Conservation (phyloP, 2,113 vertebrate species). For the Philantomba maxwellii region DNA sequence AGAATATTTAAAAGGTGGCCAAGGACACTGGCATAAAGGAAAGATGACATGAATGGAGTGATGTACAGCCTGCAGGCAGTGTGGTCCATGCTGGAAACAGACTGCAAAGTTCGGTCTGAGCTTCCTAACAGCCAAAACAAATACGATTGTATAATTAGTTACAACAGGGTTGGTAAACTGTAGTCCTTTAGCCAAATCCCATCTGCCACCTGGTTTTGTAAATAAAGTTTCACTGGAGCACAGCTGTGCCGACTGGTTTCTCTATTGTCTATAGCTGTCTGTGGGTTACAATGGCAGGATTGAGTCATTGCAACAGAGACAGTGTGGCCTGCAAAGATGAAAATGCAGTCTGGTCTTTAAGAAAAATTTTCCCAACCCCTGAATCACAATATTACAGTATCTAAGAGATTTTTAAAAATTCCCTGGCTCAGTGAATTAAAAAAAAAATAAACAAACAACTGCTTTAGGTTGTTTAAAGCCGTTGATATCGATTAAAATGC, state of each 20-base stretch:
- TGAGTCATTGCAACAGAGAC: background rate
- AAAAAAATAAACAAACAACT: background rate
- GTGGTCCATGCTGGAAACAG: background rate
- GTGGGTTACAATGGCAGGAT: too few relatives aligned
- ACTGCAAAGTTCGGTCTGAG: background rate
- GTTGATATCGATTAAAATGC: background rate
- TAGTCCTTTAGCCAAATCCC: background rate
- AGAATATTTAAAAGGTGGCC: background rate
- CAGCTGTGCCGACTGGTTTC: background rate
- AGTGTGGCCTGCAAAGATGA: background rate
- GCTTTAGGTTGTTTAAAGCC: background rate
- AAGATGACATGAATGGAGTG: background rate
- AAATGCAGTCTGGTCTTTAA: background rate
- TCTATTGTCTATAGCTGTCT: background rate
- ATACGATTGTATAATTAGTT: background rate
- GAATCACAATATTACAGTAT: background rate
- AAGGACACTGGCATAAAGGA: background rate
- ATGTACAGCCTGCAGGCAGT: rapidly evolving
- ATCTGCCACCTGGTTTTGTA: background rate
- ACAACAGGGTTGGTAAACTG: background rate
- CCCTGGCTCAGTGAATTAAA: background rate
- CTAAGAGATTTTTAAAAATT: background rate
- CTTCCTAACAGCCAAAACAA: background rate
- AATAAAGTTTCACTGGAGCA: background rate
- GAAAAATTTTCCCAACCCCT: background rate